Percentiles rank a stretch among this genome's conserved stretches.
These are phyloP conservation scores for Phrixothrix hirtus DNA, from an alignment of 2,888 invertebrate genomes.

Conservation along the genomic window DNA sequence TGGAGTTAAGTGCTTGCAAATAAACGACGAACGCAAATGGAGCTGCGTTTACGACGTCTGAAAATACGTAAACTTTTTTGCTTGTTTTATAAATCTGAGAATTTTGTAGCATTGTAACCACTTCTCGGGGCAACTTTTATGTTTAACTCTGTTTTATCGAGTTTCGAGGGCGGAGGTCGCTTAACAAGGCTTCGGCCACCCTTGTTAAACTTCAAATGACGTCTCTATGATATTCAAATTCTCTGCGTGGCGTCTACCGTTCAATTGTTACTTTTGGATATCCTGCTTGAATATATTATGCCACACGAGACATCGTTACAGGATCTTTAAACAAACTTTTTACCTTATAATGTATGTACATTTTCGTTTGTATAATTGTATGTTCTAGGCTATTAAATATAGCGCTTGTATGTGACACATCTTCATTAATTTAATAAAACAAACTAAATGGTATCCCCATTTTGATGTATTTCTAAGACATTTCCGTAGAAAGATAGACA, in stretches of 20 bases:
- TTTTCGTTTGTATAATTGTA: no score
- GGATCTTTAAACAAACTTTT: no score
- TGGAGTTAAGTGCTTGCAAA: conserved; percentile 53
- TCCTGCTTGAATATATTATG: conserved; percentile 22
- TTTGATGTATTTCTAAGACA: no score
- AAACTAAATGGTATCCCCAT: neutral
- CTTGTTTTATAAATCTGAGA: conserved; percentile 34
- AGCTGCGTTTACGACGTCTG: conserved; percentile 39
- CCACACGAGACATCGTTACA: no score
- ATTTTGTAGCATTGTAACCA: conserved; percentile 24
- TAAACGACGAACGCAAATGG: conserved; percentile 44
- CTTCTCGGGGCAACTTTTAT: conserved; percentile 21
- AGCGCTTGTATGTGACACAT: no score
- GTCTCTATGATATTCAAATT: conserved; percentile 35
- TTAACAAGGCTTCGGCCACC: conserved; percentile 23
- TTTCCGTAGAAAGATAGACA: no score
- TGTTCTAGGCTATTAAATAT: no score
- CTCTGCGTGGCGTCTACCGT: conserved; percentile 33
- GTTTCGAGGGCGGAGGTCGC: conserved; percentile 25
- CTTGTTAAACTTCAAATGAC: conserved; percentile 16
- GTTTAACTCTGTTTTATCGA: conserved; percentile 24
- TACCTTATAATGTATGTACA: no score
- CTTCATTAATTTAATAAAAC: neutral
- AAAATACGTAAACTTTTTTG: conserved; percentile 36
- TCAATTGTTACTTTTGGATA: conserved; percentile 19